Conservation (phyloP, 2,888 invertebrate genomes). For the Magallana nippona region DNA sequence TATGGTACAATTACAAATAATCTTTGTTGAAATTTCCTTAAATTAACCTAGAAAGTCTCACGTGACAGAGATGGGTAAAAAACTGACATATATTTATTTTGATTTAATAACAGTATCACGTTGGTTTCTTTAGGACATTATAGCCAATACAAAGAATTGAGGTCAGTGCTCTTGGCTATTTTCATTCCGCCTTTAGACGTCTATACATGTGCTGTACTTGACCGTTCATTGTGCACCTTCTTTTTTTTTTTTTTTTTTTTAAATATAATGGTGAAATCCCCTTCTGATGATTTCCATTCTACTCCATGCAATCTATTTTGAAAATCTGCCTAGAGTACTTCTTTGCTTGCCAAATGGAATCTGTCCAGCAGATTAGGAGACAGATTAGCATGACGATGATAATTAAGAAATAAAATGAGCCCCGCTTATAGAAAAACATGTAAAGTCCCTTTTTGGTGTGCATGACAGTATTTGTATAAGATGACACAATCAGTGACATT, state of each 20-base stretch:
- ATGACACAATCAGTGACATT: not conserved
- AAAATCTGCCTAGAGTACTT: not conserved
- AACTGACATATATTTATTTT: not conserved
- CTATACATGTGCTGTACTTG: not conserved
- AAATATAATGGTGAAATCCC: not conserved
- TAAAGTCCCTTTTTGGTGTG: not conserved
- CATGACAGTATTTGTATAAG: not conserved
- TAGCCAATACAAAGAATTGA: not conserved
- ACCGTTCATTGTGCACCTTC: not conserved
- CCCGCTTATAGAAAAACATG: not conserved
- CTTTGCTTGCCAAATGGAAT: constrained; percentile 4
- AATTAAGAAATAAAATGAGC: not conserved
- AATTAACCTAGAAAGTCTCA: not conserved
- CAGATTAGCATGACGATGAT: not conserved
- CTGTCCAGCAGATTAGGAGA: not conserved
- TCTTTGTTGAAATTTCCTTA: not conserved
- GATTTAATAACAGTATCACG: not conserved
- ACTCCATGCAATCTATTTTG: not conserved
- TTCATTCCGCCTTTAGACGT: not conserved
- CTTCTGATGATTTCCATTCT: not conserved
- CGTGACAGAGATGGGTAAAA: not conserved
- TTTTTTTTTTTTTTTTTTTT: not conserved
- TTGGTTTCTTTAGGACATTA: not conserved
- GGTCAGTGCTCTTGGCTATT: constrained; percentile 15
- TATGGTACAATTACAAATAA: not conserved